A percentile compares a stretch with the other conserved stretches of the same genome.
phyloP scores from a whole-genome alignment of 1,140 invertebrate species.

The Heliconius himera region DNA sequence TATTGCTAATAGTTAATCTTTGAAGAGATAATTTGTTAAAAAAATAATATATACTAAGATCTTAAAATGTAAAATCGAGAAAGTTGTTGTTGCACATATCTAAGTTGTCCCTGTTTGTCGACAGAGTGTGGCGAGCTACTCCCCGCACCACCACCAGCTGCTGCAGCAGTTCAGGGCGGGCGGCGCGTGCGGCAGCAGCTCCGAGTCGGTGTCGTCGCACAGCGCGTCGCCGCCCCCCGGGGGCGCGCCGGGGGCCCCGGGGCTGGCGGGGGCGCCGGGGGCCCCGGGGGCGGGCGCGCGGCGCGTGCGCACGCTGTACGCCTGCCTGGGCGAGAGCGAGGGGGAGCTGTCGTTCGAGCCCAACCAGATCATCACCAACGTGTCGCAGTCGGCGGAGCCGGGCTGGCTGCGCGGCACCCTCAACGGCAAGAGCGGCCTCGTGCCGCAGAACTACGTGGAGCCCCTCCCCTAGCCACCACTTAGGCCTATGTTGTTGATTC shows the following conservation, averaged over 20 bases:
- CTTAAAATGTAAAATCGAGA: too few relatives aligned
- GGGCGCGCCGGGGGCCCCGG: slow-evolving; percentile 4
- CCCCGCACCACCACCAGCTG: slow-evolving; percentile 66
- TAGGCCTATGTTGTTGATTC: slow-evolving; percentile 55
- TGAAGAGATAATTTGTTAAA: too few relatives aligned
- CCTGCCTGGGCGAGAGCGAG: slow-evolving; percentile 97
- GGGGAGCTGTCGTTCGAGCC: slow-evolving; percentile 98
- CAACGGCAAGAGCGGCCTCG: slow-evolving; percentile 95
- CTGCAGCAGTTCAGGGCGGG: slow-evolving; percentile 57
- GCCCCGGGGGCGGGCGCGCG: slow-evolving; percentile 65
- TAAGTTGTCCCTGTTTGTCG: background rate
- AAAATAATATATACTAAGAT: too few relatives aligned
- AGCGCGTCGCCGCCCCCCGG: slow-evolving; percentile 53
- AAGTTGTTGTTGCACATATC: too few relatives aligned
- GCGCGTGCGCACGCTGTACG: slow-evolving; percentile 95
- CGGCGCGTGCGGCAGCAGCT: slow-evolving; percentile 58
- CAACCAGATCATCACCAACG: slow-evolving; percentile 98
- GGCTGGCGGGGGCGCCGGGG: slow-evolving; percentile 8
- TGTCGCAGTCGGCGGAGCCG: slow-evolving; percentile 94
- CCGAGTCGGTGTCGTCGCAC: slow-evolving; percentile 62
- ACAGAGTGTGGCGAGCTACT: slow-evolving; percentile 46
- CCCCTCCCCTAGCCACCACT: slow-evolving; percentile 83
- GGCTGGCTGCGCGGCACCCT: slow-evolving; percentile 98
- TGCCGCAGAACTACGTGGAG: slow-evolving; percentile 99
- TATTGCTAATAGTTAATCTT: too few relatives aligned